Conservation (phyloP, 2,113 vertebrate species). For the Anhinga rufa region DNA sequence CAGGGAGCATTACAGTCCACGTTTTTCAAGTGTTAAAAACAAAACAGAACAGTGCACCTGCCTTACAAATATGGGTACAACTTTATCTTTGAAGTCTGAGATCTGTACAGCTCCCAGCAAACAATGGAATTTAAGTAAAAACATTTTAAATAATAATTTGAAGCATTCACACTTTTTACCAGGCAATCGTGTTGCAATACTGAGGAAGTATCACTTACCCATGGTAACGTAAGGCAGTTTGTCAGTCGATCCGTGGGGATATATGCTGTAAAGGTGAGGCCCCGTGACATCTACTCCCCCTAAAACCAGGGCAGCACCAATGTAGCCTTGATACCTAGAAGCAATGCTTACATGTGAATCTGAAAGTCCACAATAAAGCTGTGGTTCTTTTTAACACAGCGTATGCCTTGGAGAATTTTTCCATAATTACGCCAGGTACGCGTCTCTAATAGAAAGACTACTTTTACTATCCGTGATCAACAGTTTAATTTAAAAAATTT, state of each 20-base stretch:
- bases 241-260: conserved; percentile 97
- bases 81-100: neutral
- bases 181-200: neutral
- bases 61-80: accelerated
- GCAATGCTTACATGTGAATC: neutral
- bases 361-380: neutral
- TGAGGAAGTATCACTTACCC: conserved; percentile 76
- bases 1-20: accelerated
- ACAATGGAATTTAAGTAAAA: accelerated
- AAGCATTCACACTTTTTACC: accelerated
- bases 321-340: conserved; percentile 95
- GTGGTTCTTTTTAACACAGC: neutral
- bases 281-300: conserved; percentile 92
- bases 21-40: neutral
- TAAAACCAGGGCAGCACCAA: conserved; percentile 91
- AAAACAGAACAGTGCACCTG: neutral
- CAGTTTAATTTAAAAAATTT: too few species aligned
- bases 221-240: conserved; percentile 97
- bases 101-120: neutral
- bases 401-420: neutral
- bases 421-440: accelerated
- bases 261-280: conserved; percentile 96
- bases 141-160: accelerated
- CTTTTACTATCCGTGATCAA: neutral
- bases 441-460: accelerated